A percentile compares a stretch with the other conserved stretches of the same genome.
These are phyloP conservation scores for Ciconia stormi DNA, from an alignment of 2,113 vertebrate genomes.

Conservation along the genomic window DNA sequence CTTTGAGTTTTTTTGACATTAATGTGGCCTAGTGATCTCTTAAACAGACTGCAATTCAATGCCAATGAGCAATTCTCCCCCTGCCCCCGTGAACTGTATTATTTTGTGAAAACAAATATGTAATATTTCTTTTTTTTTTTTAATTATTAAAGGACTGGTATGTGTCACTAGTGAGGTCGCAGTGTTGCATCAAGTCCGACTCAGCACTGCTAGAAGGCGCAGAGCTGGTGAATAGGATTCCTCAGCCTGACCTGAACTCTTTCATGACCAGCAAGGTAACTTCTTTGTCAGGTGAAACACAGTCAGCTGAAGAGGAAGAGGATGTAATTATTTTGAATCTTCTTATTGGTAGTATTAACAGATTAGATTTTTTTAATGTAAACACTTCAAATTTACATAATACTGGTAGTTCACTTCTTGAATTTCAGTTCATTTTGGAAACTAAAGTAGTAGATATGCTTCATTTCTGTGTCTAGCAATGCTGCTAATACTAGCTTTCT, in stretches of 20 bases:
- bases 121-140: neutral
- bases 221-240: conserved; percentile 90
- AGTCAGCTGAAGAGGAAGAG: neutral
- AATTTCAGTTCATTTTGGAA: neutral
- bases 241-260: conserved; percentile 79
- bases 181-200: conserved; percentile 87
- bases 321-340: neutral
- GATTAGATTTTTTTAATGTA: neutral
- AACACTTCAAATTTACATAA: neutral
- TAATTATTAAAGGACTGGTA: conserved; percentile 88
- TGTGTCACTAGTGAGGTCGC: conserved; percentile 87
- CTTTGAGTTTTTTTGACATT: neutral
- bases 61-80: neutral
- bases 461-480: neutral
- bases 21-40: neutral
- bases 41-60: neutral
- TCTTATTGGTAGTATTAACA: neutral
- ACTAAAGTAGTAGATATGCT: neutral
- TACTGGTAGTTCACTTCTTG: neutral
- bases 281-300: neutral
- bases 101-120: neutral
- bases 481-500: neutral
- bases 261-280: conserved; percentile 90
- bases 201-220: conserved; percentile 88
- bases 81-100: neutral